phyloP scores from a whole-genome alignment of 2,113 vertebrate genomes.

The Coryphaenoides rupestris region DNA sequence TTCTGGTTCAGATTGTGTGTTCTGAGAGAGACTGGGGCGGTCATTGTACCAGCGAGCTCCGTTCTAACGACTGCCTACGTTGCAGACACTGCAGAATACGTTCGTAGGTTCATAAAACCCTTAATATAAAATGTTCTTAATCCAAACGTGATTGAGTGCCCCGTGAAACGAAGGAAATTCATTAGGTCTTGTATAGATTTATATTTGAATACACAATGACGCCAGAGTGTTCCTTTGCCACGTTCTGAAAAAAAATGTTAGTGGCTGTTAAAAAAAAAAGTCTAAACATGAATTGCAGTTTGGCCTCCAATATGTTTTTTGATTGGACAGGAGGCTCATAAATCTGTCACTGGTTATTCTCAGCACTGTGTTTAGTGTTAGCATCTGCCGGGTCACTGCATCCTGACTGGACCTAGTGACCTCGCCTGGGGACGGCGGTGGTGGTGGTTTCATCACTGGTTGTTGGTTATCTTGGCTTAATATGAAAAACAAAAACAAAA shows the following conservation, averaged over 20 bases:
- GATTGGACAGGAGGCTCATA: slow-evolving; percentile 31
- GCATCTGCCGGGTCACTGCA: slow-evolving; percentile 26
- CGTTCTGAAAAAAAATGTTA: slow-evolving; percentile 6
- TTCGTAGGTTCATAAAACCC: too few species aligned
- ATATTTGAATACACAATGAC: background rate
- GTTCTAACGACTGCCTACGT: too few species aligned
- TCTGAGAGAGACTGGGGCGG: too few species aligned
- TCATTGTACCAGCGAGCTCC: too few species aligned
- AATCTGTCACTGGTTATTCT: slow-evolving; percentile 44
- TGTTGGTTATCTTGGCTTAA: slow-evolving; percentile 28
- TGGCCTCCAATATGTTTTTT: slow-evolving; percentile 27
- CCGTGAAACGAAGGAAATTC: too few species aligned
- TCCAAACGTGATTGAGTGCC: too few species aligned
- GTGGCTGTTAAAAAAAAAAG: slow-evolving; percentile 19
- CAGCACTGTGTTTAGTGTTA: slow-evolving; percentile 31
- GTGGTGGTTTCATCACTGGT: slow-evolving; percentile 27
- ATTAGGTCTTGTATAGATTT: background rate
- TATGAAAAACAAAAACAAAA: background rate
- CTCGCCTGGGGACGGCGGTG: slow-evolving; percentile 15
- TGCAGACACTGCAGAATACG: too few species aligned
- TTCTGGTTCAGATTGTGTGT: too few species aligned
- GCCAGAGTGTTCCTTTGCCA: background rate
- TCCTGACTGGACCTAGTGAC: slow-evolving; percentile 45
- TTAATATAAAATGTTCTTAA: too few species aligned
- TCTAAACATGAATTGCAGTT: slow-evolving; percentile 27